phyloP scores from a whole-genome alignment of 2,797 vertebrate species.

The Scyliorhinus canicula region DNA sequence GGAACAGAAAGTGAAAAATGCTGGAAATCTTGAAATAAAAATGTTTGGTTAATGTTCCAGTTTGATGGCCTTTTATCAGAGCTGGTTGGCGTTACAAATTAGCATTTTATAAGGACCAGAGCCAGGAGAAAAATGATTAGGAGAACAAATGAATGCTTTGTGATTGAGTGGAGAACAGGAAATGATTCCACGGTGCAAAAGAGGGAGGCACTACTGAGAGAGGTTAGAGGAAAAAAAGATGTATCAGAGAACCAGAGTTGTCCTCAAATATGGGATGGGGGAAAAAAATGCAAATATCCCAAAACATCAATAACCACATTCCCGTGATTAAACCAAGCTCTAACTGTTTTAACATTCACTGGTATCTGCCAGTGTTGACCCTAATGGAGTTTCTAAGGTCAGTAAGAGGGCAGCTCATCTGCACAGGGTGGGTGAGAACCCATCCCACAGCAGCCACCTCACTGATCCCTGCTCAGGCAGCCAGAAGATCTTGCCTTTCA shows the following conservation, averaged over 20 bases:
- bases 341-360: not conserved
- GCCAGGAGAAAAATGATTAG: not conserved
- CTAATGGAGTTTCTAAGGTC: not conserved
- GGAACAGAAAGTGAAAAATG: not conserved
- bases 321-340: not conserved
- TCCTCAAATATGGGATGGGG: not conserved
- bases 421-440: not conserved
- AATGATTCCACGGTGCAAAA: not conserved
- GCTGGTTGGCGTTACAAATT: not conserved
- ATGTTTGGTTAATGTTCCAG: not conserved
- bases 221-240: not conserved
- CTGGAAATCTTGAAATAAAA: not conserved
- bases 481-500: not conserved
- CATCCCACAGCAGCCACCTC: not conserved
- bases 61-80: not conserved
- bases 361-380: not conserved
- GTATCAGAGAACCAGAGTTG: not conserved
- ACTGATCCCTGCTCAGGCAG: not conserved
- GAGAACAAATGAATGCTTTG: not conserved
- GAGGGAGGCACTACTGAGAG: not conserved
- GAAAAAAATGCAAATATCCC: not conserved
- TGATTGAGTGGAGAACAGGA: not conserved
- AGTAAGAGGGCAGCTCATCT: not conserved
- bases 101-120: not conserved
- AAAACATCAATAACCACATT: not conserved